Evolutionary conservation across 2,797 vertebrate genomes (phyloP), one percentile per base, ranked within the genome.

Genomic region (Enteromius thamalakanensis): DNA sequence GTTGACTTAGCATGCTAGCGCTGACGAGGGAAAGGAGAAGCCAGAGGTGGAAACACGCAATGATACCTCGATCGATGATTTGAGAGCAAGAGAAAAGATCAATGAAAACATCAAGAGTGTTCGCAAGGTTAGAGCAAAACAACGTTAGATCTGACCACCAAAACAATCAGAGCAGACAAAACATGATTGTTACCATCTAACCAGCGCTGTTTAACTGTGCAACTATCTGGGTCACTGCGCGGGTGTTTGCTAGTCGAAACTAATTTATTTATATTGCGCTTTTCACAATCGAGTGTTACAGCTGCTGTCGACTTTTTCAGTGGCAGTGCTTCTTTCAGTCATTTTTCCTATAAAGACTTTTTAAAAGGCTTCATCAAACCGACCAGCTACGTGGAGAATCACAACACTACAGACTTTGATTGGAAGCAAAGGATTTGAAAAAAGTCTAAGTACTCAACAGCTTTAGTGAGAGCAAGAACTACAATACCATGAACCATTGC

Each of bases 1-100:
- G 53, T 71, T 65, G 67, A 82, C 53, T 88, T 82, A 47, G 58
- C 49, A 26, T 47, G 65, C 42, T 74, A 71, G 71, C 26, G 40
- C 12, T 42, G n/a, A 70, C 37, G 32, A 32, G 69, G 32, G 29
- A 4, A 32, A 34, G 17, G 21, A 75, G 45, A 79, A 85, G 71
- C 55, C 77, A 17, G 49, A 71, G 81, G 62, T 71, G 70, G 64
- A 85, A 76, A 76, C 58, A 77, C 29, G 47, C 47, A 51, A 81
- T 6, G 42, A 85, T 79, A 67, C 75, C 82, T 80, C 23, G 76
- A 79, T 79, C 45, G 79, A 71, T 23, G 8, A n/a, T 70, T 65
- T n/a, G 53, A 6, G 64, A 70, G 72, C 47, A 51, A 53, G 60
- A 70, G 26, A 70, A 60, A 11, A 32, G 12, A 32, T 19, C n/a